Conservation (phyloP, 2,797 vertebrate genomes). For the Pampus argenteus region DNA sequence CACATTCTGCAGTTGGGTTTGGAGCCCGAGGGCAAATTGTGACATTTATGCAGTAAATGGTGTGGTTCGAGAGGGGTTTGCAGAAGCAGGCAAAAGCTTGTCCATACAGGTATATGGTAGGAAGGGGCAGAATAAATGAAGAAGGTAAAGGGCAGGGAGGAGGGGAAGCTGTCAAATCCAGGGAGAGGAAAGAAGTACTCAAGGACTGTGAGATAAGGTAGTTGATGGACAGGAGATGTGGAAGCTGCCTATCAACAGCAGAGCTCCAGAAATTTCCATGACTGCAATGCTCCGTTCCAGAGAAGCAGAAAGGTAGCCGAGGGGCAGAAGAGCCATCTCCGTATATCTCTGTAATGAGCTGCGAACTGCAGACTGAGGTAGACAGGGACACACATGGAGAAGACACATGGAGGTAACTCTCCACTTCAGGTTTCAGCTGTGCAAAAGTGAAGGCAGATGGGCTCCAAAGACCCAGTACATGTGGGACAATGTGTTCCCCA, state of each 20-base stretch:
- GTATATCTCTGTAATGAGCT: slow-evolving; percentile 67
- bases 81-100: slow-evolving; percentile 64
- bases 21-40: slow-evolving; percentile 47
- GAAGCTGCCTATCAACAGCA: slow-evolving; percentile 70
- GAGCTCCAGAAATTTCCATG: slow-evolving; percentile 73
- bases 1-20: slow-evolving; percentile 43
- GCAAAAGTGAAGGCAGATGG: slow-evolving; percentile 51
- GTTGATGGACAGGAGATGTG: slow-evolving; percentile 60
- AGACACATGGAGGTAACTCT: slow-evolving; percentile 39
- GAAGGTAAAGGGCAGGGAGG: slow-evolving; percentile 14
- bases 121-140: slow-evolving; percentile 4
- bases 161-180: slow-evolving; percentile 56
- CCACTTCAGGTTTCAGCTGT: slow-evolving; percentile 38
- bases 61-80: slow-evolving; percentile 44
- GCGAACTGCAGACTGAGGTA: slow-evolving; percentile 36
- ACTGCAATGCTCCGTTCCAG: slow-evolving; percentile 59
- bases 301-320: slow-evolving; percentile 55
- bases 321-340: slow-evolving; percentile 52
- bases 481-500: slow-evolving; percentile 37
- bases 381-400: slow-evolving; percentile 29
- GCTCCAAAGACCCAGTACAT: slow-evolving; percentile 25
- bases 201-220: slow-evolving; percentile 58
- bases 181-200: slow-evolving; percentile 50
- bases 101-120: slow-evolving; percentile 56
- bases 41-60: slow-evolving; percentile 65